These are phyloP conservation scores for Orchesella flavescens DNA, from an alignment of 2,888 invertebrate species.

Conservation along the genomic window DNA sequence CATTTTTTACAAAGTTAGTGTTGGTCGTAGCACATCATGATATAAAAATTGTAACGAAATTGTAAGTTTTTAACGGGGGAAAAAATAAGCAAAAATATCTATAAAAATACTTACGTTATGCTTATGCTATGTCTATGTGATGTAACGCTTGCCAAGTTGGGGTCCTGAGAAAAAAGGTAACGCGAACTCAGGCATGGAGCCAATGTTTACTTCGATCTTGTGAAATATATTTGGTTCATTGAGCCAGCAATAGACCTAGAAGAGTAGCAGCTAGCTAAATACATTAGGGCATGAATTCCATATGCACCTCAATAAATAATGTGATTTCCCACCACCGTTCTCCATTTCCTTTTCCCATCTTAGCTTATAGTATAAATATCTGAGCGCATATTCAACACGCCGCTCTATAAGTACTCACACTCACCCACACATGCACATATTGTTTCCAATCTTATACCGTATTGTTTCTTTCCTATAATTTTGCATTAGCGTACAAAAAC, in stretches of 20 bases:
- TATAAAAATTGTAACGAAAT: constrained; percentile 30
- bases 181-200: constrained; percentile 46
- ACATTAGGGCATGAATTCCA: constrained; percentile 54
- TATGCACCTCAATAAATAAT: constrained; percentile 62
- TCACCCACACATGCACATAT: constrained; percentile 10
- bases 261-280: constrained; percentile 37
- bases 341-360: neutral
- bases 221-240: constrained; percentile 58
- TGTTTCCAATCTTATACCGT: neutral
- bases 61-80: constrained; percentile 17
- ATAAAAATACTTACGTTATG: constrained; percentile 3
- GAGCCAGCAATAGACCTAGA: constrained; percentile 55
- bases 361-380: neutral
- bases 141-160: constrained; percentile 28
- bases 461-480: constrained; percentile 16
- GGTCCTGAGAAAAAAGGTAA: constrained; percentile 34
- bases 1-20: neutral
- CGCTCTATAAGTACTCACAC: neutral
- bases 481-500: neutral
- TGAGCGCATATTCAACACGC: neutral
- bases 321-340: constrained; percentile 54
- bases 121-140: constrained; percentile 16
- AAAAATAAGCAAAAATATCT: constrained; percentile 30
- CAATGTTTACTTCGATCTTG: constrained; percentile 56
- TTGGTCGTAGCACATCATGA: neutral